Conservation (phyloP, 2,113 vertebrate genomes). For the Apodemus speciosus region DNA sequence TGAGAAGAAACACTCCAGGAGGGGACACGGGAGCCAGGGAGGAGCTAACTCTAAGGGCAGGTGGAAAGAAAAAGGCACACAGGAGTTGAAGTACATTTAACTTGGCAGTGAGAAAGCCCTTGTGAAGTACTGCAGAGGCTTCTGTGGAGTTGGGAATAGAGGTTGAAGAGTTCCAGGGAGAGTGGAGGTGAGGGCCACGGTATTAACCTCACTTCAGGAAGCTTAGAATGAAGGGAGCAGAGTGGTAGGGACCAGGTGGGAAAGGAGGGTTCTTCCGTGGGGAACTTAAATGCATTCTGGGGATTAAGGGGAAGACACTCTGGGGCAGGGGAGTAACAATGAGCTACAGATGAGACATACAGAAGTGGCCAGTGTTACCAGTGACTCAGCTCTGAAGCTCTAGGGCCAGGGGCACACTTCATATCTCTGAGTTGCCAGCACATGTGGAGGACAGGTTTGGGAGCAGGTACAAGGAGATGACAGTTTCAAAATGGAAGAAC, state of each 20-base stretch:
- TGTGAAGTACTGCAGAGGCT: neutral
- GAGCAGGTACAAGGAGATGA: neutral
- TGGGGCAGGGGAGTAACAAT: neutral
- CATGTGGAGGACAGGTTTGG: neutral
- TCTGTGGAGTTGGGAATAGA: neutral
- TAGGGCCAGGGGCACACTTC: neutral
- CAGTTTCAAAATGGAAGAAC: neutral
- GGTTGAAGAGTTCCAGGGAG: neutral
- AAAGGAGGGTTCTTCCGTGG: neutral
- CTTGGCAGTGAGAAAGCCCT: neutral
- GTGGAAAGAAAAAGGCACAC: neutral
- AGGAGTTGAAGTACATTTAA: neutral
- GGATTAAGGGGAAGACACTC: neutral
- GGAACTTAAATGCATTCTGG: neutral
- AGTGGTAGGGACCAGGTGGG: neutral
- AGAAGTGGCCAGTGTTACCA: neutral
- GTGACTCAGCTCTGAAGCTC: neutral
- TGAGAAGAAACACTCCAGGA: neutral
- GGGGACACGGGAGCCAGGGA: no score
- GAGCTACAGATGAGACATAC: neutral
- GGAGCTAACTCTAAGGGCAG: neutral
- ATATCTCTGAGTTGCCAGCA: neutral
- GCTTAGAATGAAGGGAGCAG: neutral
- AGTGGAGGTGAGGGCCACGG: accelerated
- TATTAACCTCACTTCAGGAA: neutral